Base-by-base conservation (phyloP, 2,113 vertebrate species). In the Terrapene triunguis region DNA sequence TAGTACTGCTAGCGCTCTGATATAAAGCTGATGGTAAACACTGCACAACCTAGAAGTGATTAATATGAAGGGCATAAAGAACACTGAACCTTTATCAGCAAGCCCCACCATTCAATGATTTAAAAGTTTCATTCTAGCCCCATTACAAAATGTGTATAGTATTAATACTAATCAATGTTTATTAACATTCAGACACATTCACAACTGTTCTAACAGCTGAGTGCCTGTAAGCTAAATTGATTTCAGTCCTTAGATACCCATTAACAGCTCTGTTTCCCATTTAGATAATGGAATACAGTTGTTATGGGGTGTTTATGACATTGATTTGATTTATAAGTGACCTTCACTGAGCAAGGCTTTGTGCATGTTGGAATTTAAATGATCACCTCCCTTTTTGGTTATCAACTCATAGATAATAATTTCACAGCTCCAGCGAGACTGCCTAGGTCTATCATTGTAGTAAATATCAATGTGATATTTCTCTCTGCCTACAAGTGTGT, bases 91-190 rank as follows among this genome's bases (percentile, higher is more conserved):
- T 89, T 93, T 86, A 88, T 97, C 89, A 93, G 69, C 32, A 94
- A 85, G 35, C 25, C 84, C 89, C 74, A 83, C 59, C 88, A 80
- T 88, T 92, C 80, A 59, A 57, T 96, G 91, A 83, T 81, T 92
- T 88, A 94, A 95, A 94, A 96, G 96, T 96, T 92, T 91, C 95
- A 96, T 94, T 91, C 86, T 91, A 96, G 92, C 82, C 44, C 57
- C 97, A 96, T 97, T 98, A 96, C 95, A 97, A 97, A 88, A 90
- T 57, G 87, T 2, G 1, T 95, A 95, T 89, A 88, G 86, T 96
- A 97, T 98, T 98, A 98, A 98, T 98, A 96, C 94, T 96, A 97
- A 98, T 98, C 98, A 98, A 93, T 94, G 92, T 97, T 95, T 96
- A 98, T 97, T 98, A 97, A 95, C 96, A 98, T 96, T 96, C 96